Conservation (phyloP, 2,797 vertebrate species). For the Astyanax mexicanus region DNA sequence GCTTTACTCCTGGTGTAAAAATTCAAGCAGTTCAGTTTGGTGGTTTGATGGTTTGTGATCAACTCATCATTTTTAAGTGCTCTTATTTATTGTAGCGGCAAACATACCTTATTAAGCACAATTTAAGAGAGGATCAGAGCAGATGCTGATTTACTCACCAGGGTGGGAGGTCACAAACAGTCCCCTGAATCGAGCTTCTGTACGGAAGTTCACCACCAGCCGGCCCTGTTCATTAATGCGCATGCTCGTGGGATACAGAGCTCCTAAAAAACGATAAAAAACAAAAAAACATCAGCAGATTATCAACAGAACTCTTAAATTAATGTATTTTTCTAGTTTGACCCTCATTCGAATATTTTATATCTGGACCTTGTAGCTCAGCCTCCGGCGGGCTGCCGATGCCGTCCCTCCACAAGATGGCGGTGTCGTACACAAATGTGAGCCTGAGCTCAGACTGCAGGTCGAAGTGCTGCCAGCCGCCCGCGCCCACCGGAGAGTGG, state of each 20-base stretch:
- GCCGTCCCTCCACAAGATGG: slow-evolving; percentile 93
- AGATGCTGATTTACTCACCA: slow-evolving; percentile 68
- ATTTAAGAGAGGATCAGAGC: too few relatives aligned
- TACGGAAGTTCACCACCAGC: slow-evolving; percentile 93
- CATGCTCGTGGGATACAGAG: slow-evolving; percentile 94
- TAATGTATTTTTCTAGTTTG: too few relatives aligned
- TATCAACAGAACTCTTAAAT: too few relatives aligned
- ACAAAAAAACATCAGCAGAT: slow-evolving; percentile 11
- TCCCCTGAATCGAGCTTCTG: slow-evolving; percentile 90
- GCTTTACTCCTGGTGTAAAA: too few relatives aligned
- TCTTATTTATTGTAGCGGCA: too few relatives aligned
- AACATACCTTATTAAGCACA: too few relatives aligned
- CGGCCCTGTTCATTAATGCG: slow-evolving; percentile 90
- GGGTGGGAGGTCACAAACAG: slow-evolving; percentile 89
- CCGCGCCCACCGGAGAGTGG: slow-evolving; percentile 87
- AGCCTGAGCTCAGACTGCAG: slow-evolving; percentile 91
- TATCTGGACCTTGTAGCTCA: slow-evolving; percentile 91
- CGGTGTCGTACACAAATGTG: slow-evolving; percentile 96
- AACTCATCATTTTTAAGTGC: too few relatives aligned
- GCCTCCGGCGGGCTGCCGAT: slow-evolving; percentile 92
- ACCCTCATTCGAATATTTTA: too few relatives aligned
- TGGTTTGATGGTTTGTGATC: too few relatives aligned
- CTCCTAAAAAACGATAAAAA: slow-evolving; percentile 73
- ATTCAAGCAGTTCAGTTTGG: too few relatives aligned
- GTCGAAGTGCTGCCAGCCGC: slow-evolving; percentile 97